Percentiles rank a stretch among this genome's conserved stretches.
Evolutionary conservation across 2,113 vertebrate species (phyloP).

Genomic region (Nicator chloris): DNA sequence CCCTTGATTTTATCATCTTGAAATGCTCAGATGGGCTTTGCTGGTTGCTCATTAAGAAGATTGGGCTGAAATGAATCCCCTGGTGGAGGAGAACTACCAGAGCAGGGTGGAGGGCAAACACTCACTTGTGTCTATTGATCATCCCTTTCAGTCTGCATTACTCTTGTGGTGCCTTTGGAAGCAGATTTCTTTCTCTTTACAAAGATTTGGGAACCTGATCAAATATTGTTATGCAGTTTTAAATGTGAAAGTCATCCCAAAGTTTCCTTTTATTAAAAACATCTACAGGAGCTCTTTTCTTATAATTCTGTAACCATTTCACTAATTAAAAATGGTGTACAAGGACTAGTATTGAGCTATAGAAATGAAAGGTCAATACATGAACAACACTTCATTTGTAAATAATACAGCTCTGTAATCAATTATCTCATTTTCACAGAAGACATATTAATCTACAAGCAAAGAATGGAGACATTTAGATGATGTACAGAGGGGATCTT

Average conservation of each 20-base stretch:
- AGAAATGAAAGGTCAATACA: constrained; percentile 67
- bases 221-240: not conserved
- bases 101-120: not conserved
- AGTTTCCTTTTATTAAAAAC: not conserved
- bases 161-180: not conserved
- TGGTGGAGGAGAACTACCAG: not conserved
- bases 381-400: constrained; percentile 71
- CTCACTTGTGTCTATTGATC: not conserved
- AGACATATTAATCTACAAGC: constrained; percentile 66
- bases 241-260: not conserved
- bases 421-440: constrained; percentile 73
- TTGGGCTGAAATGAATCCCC: not conserved
- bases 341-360: constrained; percentile 44
- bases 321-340: constrained; percentile 51
- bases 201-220: not conserved
- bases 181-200: not conserved
- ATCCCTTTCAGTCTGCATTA: not conserved
- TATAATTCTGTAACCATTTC: not conserved
- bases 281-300: not conserved
- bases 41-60: not conserved
- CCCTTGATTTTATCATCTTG: not conserved
- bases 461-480: constrained; percentile 63
- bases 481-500: constrained; percentile 57
- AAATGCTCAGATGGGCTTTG: not conserved
- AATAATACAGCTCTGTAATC: constrained; percentile 70